Percentiles rank a stretch among this genome's conserved stretches.
These are phyloP conservation scores for Plectropomus leopardus DNA, from an alignment of 2,113 vertebrate genomes.

Conservation along the genomic window DNA sequence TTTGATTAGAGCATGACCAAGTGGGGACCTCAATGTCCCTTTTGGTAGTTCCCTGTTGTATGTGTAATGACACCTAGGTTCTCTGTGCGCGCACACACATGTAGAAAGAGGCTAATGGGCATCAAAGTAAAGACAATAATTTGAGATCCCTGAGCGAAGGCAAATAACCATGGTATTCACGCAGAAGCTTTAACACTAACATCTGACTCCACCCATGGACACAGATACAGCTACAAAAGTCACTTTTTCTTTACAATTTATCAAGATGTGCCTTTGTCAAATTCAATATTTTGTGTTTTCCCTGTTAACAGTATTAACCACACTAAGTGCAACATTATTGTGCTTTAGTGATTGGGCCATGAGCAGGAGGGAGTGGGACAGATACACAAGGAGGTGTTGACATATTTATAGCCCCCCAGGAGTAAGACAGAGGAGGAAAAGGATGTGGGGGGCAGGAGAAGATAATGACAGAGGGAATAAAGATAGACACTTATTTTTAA, in stretches of 20 bases:
- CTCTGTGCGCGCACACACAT: too few relatives aligned
- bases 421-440: slow-evolving; percentile 16
- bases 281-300: not conserved
- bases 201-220: slow-evolving; percentile 7
- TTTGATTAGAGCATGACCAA: too few relatives aligned
- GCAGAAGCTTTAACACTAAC: not conserved
- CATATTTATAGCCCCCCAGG: slow-evolving; percentile 58
- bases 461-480: slow-evolving; percentile 58
- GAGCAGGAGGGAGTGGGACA: slow-evolving; percentile 9
- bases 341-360: not conserved
- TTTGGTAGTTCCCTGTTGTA: too few relatives aligned
- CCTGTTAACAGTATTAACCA: not conserved
- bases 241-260: too few relatives aligned
- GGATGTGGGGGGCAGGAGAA: slow-evolving; percentile 26
- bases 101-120: too few relatives aligned
- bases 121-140: slow-evolving; percentile 9
- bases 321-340: not conserved
- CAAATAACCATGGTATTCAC: not conserved
- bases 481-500: slow-evolving; percentile 81
- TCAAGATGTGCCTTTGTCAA: too few relatives aligned
- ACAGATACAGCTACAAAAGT: not conserved
- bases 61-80: too few relatives aligned
- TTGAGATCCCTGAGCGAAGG: not conserved
- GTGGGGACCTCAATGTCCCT: too few relatives aligned
- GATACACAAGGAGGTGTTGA: slow-evolving; percentile 43